Evolutionary conservation across 2,888 invertebrate genomes (phyloP).

Genomic region (Syrista parreyssii): DNA sequence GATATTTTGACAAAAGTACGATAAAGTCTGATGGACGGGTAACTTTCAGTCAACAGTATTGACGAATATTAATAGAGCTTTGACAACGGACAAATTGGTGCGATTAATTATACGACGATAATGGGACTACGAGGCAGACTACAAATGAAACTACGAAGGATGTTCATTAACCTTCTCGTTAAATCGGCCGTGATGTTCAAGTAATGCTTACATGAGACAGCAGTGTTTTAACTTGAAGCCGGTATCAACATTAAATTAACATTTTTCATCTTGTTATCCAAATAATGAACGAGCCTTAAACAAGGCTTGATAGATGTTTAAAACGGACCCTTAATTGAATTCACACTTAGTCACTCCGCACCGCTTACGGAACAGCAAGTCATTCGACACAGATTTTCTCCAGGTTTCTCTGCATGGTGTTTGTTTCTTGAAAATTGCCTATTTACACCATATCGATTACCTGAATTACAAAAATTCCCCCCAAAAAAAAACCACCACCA

Average conservation of each 20-base stretch:
- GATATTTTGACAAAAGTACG: neutral
- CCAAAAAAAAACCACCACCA: neutral
- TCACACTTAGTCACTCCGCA: slow-evolving; percentile 61
- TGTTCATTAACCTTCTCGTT: neutral
- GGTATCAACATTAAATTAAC: slow-evolving; percentile 40
- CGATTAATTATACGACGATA: neutral
- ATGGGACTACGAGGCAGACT: neutral
- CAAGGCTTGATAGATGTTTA: slow-evolving; percentile 61
- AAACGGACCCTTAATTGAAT: slow-evolving; percentile 64
- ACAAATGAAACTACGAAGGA: neutral
- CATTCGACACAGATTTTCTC: slow-evolving; percentile 62
- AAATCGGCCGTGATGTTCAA: neutral
- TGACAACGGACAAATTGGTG: neutral
- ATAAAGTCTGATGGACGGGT: neutral
- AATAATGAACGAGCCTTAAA: slow-evolving; percentile 61
- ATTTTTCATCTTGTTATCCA: slow-evolving; percentile 57
- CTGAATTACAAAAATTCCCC: neutral
- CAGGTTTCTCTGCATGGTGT: slow-evolving; percentile 31
- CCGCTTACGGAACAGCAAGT: slow-evolving; percentile 57
- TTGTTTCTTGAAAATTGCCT: neutral
- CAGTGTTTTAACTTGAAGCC: slow-evolving; percentile 5
- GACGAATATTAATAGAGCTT: neutral
- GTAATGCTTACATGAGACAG: neutral
- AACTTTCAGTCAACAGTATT: neutral
- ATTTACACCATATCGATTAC: slow-evolving; percentile 7